Conservation (phyloP, 2,888 invertebrate genomes). For the Nomada goodeniana region DNA sequence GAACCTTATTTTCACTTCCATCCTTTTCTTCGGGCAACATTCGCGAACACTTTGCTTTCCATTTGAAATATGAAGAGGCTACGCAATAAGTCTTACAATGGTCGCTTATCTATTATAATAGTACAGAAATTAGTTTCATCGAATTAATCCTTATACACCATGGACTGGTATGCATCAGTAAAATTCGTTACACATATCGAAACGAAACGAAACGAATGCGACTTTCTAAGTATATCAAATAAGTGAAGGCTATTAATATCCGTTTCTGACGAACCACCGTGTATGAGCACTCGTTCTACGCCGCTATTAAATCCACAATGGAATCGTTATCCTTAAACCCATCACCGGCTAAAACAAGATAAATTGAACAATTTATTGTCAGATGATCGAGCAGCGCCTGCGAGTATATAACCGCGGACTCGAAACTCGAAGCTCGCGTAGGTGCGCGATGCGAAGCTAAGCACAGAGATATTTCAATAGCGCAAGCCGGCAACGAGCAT, state of each 20-base stretch:
- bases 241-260: neutral
- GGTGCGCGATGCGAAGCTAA: constrained; percentile 43
- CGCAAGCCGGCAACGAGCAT: constrained; percentile 6
- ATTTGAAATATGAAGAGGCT: too few relatives aligned
- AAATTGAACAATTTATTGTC: constrained; percentile 42
- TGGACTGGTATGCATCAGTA: too few relatives aligned
- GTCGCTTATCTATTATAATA: neutral
- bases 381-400: constrained; percentile 10
- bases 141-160: neutral
- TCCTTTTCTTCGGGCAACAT: neutral
- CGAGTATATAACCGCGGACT: constrained; percentile 1
- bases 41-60: neutral
- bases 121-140: neutral
- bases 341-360: constrained; percentile 48
- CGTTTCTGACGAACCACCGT: neutral
- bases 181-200: too few relatives aligned
- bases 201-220: too few relatives aligned
- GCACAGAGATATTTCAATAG: constrained; percentile 53
- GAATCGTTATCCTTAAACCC: constrained; percentile 42
- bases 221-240: neutral
- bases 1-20: neutral
- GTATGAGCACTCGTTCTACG: constrained; percentile 17
- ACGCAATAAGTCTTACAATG: neutral
- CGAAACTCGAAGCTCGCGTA: constrained; percentile 33
- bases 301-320: constrained; percentile 42